Conservation (phyloP, 1,140 invertebrate species). For the Pachyrhynchus sulphureomaculatus region DNA sequence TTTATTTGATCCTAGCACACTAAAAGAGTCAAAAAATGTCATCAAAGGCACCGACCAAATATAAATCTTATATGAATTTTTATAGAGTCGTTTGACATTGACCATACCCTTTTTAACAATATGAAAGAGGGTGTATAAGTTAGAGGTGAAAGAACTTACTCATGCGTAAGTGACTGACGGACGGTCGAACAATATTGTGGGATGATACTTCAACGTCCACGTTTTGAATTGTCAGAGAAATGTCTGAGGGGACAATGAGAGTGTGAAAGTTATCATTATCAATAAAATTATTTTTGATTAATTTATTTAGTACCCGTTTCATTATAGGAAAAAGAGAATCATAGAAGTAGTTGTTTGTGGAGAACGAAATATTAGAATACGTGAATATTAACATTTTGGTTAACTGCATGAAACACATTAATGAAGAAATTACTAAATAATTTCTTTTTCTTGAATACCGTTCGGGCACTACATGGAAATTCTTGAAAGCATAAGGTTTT, state of each 20-base stretch:
- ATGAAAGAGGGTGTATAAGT: slow-evolving; percentile 16
- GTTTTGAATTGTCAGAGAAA: background rate
- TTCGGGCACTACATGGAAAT: too few species aligned
- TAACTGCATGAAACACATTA: too few species aligned
- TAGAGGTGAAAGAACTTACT: slow-evolving; percentile 6
- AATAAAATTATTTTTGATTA: too few species aligned
- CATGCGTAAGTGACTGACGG: slow-evolving; percentile 21
- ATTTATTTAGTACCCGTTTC: too few species aligned
- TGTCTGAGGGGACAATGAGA: slow-evolving; percentile 1
- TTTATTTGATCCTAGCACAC: too few species aligned
- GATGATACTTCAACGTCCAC: slow-evolving; percentile 3
- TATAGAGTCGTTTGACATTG: slow-evolving; percentile 23
- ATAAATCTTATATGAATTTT: slow-evolving; percentile 26
- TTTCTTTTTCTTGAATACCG: too few species aligned
- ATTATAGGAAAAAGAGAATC: too few species aligned
- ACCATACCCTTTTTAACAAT: slow-evolving; percentile 17
- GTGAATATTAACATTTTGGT: too few species aligned
- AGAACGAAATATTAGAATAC: too few species aligned
- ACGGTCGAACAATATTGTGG: slow-evolving; percentile 9
- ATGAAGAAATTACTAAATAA: too few species aligned
- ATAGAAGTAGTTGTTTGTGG: too few species aligned
- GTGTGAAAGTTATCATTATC: background rate
- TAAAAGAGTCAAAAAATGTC: background rate
- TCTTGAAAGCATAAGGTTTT: too few species aligned
- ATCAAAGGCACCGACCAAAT: slow-evolving; percentile 2